Conservation (phyloP, 2,888 invertebrate species). For the Lordiphosa fenestrarum region DNA sequence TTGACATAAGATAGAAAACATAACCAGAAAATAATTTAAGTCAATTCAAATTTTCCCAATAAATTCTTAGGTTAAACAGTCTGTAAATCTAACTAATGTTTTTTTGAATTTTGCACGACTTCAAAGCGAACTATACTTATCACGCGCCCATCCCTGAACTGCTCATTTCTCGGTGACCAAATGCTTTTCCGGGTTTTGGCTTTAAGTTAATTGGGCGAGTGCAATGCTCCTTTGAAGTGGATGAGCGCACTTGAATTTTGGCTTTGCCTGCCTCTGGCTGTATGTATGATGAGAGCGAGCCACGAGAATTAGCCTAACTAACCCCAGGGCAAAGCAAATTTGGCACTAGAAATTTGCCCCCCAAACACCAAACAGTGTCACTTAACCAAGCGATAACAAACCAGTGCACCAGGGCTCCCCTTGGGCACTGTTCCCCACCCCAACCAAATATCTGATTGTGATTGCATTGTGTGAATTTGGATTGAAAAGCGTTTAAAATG, state of each 20-base stretch:
- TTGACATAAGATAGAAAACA: no score
- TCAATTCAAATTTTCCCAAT: no score
- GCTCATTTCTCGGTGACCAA: conserved; percentile 6
- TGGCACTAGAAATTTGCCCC: conserved; percentile 7
- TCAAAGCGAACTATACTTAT: no score
- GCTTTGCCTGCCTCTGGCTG: conserved; percentile 5
- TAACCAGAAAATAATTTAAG: no score
- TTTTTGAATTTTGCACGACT: no score
- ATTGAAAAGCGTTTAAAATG: conserved; percentile 60
- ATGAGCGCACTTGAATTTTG: conserved; percentile 33
- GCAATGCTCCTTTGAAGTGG: conserved; percentile 28
- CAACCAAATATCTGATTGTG: conserved; percentile 53
- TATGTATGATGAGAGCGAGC: conserved; percentile 22
- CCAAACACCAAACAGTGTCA: conserved; percentile 38
- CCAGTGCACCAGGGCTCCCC: conserved; percentile 3
- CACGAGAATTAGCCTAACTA: conserved; percentile 47
- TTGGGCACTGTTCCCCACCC: conserved; percentile 14
- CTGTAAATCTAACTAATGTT: no score
- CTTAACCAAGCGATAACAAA: conserved; percentile 34
- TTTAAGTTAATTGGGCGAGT: conserved; percentile 53
- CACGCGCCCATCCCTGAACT: conserved; percentile 6
- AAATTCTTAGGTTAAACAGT: no score
- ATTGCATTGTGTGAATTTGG: conserved; percentile 46
- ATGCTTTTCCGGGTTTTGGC: conserved; percentile 32
- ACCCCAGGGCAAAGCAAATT: conserved; percentile 28